Evolutionary conservation across 2,888 invertebrate species (phyloP).

Genomic region (Cheilosia pagana): DNA sequence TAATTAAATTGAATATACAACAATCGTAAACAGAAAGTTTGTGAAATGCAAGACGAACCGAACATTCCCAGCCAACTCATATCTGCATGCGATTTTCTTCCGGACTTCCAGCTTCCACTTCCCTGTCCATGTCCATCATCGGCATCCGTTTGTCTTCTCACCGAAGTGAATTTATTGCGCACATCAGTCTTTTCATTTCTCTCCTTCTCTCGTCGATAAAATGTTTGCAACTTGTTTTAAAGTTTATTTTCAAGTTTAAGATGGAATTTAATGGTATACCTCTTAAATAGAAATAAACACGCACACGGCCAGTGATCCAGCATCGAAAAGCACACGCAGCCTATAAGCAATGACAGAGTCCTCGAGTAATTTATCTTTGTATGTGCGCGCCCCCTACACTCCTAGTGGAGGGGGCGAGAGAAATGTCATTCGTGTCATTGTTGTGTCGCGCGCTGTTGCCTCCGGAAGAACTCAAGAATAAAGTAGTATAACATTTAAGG

Average conservation of each 20-base stretch:
- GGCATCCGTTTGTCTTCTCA: not conserved
- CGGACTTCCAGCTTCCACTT: not conserved
- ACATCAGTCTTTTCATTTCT: not conserved
- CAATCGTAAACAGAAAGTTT: not conserved
- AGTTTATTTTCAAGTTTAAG: conserved; percentile 36
- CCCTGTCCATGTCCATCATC: not conserved
- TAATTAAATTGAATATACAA: conserved; percentile 1
- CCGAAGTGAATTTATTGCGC: conserved; percentile 32
- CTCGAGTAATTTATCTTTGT: conserved; percentile 28
- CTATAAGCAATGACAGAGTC: conserved; percentile 4
- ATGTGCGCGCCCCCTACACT: not conserved
- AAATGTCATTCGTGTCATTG: conserved; percentile 30
- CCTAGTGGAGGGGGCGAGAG: not conserved
- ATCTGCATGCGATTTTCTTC: not conserved
- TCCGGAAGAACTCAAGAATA: conserved; percentile 47
- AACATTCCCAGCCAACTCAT: not conserved
- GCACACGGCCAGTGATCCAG: conserved; percentile 11
- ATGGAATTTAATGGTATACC: conserved; percentile 37
- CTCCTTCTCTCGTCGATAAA: conserved; percentile 21
- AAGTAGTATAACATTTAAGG: conserved; percentile 33
- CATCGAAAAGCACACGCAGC: not conserved
- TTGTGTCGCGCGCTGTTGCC: conserved; percentile 34
- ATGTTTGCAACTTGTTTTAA: conserved; percentile 47
- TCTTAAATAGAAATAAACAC: not conserved
- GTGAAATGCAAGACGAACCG: conserved; percentile 1